These are phyloP conservation scores for Podarcis cretensis DNA, from an alignment of 2,113 vertebrate genomes.

Conservation along the genomic window DNA sequence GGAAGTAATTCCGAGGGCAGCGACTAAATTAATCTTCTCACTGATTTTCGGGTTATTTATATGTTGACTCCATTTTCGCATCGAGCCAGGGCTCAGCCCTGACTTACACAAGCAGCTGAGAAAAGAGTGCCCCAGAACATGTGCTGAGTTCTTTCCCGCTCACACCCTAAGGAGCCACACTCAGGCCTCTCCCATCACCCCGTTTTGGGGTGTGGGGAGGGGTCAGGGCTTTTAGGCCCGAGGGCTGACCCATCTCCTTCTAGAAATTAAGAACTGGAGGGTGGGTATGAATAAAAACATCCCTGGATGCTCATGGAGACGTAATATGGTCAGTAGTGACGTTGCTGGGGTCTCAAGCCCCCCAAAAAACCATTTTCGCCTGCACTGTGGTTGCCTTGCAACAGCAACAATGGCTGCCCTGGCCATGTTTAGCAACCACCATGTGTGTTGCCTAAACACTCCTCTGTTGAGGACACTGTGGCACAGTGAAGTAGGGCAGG, in stretches of 20 bases:
- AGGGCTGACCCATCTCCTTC: too few species aligned
- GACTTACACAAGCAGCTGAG: not conserved
- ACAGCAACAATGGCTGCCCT: not conserved
- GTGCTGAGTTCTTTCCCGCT: not conserved
- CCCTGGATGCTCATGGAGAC: too few species aligned
- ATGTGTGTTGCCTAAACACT: not conserved
- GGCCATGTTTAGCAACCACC: not conserved
- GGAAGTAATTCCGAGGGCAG: not conserved
- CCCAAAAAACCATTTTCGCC: not conserved
- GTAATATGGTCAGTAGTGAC: too few species aligned
- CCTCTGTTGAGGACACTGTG: too few species aligned
- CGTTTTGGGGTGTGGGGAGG: too few species aligned
- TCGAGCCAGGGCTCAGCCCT: too few species aligned
- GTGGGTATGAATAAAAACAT: not conserved
- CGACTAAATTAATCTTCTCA: too few species aligned
- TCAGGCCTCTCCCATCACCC: too few species aligned
- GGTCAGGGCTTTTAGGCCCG: not conserved
- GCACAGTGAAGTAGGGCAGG: fast-evolving
- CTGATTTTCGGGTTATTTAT: not conserved
- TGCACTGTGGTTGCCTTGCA: not conserved
- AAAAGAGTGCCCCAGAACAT: too few species aligned
- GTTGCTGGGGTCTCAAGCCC: too few species aligned
- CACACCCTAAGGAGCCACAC: not conserved
- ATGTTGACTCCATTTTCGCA: not conserved
- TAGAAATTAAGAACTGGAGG: not conserved